Evolutionary conservation across 2,113 vertebrate genomes (phyloP).

Genomic region (Phrynosoma platyrhinos): DNA sequence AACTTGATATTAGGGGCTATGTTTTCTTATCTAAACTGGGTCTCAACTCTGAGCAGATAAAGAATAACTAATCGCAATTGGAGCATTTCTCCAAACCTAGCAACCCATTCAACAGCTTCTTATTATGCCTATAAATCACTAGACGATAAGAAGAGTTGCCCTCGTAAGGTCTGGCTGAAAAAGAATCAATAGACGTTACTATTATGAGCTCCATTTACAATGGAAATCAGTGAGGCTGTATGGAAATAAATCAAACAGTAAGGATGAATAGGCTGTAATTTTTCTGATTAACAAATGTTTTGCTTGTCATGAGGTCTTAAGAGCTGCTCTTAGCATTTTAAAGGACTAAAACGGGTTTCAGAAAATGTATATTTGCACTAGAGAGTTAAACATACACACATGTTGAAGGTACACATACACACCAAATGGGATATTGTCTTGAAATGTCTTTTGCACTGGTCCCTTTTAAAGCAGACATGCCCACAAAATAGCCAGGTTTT

Average conservation of each 20-base stretch:
- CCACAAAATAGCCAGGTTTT: slow-evolving; percentile 17
- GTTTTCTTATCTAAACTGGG: slow-evolving; percentile 76
- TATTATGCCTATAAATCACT: slow-evolving; percentile 87
- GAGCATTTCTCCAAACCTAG: slow-evolving; percentile 84
- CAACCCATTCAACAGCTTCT: slow-evolving; percentile 85
- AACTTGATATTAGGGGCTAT: slow-evolving; percentile 71
- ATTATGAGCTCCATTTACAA: slow-evolving; percentile 84
- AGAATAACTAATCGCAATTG: slow-evolving; percentile 79
- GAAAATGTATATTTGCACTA: slow-evolving; percentile 76
- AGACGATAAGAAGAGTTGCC: slow-evolving; percentile 82
- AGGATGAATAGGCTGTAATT: slow-evolving; percentile 85
- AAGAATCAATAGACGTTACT: slow-evolving; percentile 85
- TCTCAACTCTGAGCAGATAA: slow-evolving; percentile 77
- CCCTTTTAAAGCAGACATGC: slow-evolving; percentile 36
- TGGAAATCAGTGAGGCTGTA: slow-evolving; percentile 81
- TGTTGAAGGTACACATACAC: slow-evolving; percentile 55
- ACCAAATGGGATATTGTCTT: slow-evolving; percentile 37
- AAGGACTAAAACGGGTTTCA: slow-evolving; percentile 72
- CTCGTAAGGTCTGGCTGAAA: slow-evolving; percentile 84
- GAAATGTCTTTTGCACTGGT: slow-evolving; percentile 37
- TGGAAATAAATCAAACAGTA: slow-evolving; percentile 82
- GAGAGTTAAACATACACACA: slow-evolving; percentile 65
- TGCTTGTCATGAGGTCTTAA: slow-evolving; percentile 81
- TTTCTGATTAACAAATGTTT: slow-evolving; percentile 85
- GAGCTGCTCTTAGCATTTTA: slow-evolving; percentile 74